A percentile compares a stretch with the other conserved stretches of the same genome.
Conservation (phyloP, 2,113 vertebrate species). For the Spea bombifrons region DNA sequence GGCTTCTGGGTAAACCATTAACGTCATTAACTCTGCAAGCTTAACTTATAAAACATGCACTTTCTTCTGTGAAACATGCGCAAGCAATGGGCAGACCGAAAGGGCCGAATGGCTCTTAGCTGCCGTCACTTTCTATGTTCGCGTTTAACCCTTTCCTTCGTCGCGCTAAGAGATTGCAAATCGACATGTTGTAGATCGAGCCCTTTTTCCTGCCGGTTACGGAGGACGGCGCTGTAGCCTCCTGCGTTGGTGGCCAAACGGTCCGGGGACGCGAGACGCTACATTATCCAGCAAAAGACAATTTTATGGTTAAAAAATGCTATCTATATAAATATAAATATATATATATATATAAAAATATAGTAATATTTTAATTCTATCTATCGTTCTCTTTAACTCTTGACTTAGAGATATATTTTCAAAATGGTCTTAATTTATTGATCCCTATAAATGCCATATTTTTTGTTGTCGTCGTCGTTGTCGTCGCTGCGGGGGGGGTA, state of each 20-base stretch:
- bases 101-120: not conserved
- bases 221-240: not conserved
- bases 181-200: not conserved
- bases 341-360: slow-evolving; percentile 4
- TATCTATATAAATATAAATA: not conserved
- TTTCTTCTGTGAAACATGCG: not conserved
- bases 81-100: not conserved
- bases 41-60: not conserved
- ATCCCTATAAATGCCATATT: slow-evolving; percentile 39
- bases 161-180: not conserved
- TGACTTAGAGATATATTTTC: slow-evolving; percentile 45
- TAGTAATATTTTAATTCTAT: slow-evolving; percentile 42
- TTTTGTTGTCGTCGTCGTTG: not conserved
- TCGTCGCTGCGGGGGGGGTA: not conserved
- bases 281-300: slow-evolving; percentile 37
- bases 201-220: not conserved
- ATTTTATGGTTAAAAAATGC: slow-evolving; percentile 22
- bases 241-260: slow-evolving; percentile 21
- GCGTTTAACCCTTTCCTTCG: too few relatives aligned
- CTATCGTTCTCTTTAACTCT: slow-evolving; percentile 33
- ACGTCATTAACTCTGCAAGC: slow-evolving; percentile 1
- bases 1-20: slow-evolving; percentile 26
- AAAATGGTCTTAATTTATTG: slow-evolving; percentile 43
- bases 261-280: slow-evolving; percentile 23
- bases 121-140: too few relatives aligned